Conservation (phyloP, 2,888 invertebrate species). For the Cheiracanthium punctorium region DNA sequence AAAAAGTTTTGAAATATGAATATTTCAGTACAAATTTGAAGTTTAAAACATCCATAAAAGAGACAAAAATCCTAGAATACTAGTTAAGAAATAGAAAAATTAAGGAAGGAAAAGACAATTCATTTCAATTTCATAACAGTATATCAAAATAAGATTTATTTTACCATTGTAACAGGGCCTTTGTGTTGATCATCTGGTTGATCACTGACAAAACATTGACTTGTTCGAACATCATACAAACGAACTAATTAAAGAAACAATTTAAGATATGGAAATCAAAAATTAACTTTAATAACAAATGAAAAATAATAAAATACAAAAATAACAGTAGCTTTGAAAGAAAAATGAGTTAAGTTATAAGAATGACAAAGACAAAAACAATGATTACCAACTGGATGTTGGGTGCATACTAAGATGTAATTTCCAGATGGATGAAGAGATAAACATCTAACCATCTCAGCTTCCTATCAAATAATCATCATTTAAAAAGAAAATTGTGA, state of each 20-base stretch:
- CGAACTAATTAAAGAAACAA: constrained; percentile 79
- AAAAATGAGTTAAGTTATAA: constrained; percentile 7
- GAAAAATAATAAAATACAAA: not conserved
- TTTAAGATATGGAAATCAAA: no score
- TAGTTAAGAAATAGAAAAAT: not conserved
- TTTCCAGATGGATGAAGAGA: constrained; percentile 97
- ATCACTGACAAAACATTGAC: constrained; percentile 95
- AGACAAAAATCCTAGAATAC: not conserved
- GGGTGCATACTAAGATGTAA: constrained; percentile 93
- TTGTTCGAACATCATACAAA: constrained; percentile 94
- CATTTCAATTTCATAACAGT: no score
- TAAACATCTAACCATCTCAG: constrained; percentile 91
- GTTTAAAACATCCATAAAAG: no score
- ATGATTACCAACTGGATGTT: constrained; percentile 82
- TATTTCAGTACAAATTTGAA: no score
- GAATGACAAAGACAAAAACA: constrained; percentile 21
- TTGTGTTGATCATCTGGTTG: constrained; percentile 82
- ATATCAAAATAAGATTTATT: no score
- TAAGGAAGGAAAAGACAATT: not conserved
- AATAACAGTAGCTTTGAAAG: constrained; percentile 3
- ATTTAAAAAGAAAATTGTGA: no score
- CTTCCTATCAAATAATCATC: no score
- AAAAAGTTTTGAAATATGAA: constrained; percentile 5
- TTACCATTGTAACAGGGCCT: constrained; percentile 77
- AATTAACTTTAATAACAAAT: not conserved